These are phyloP conservation scores for Meloidogyne exigua DNA, from an alignment of 1,140 invertebrate species.

Conservation along the genomic window DNA sequence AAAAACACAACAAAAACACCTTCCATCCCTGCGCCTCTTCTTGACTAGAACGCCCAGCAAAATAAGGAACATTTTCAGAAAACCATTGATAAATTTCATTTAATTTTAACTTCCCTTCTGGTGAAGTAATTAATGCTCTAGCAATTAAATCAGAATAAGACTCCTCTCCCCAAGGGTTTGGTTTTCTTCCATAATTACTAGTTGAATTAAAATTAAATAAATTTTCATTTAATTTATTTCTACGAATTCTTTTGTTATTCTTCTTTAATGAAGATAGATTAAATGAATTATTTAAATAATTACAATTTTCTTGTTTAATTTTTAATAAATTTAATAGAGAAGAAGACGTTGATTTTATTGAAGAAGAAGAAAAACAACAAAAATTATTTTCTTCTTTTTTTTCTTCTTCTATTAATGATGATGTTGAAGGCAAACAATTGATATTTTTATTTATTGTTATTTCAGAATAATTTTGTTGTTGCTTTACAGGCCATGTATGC, in stretches of 20 bases:
- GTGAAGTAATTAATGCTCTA: constrained; percentile 48
- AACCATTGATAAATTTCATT: constrained; percentile 64
- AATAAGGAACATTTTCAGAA: constrained; percentile 61
- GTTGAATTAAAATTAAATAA: neutral
- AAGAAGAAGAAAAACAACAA: neutral
- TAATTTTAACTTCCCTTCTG: constrained; percentile 57
- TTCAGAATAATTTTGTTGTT: neutral
- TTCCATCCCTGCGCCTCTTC: constrained; percentile 63
- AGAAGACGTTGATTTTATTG: neutral
- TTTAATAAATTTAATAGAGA: neutral
- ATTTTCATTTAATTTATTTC: constrained; percentile 35
- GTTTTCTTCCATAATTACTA: constrained; percentile 49
- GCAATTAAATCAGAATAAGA: constrained; percentile 60
- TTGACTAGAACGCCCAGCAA: constrained; percentile 56
- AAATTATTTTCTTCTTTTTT: too few species aligned
- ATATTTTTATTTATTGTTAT: neutral
- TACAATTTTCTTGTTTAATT: neutral
- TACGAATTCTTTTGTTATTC: constrained; percentile 56
- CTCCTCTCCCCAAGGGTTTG: constrained; percentile 63
- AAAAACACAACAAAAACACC: constrained; percentile 33
- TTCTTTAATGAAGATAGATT: too few species aligned
- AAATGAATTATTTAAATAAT: neutral
- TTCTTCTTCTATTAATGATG: neutral
- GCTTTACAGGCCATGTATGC: neutral
- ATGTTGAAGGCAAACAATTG: neutral